Conservation (phyloP, 2,888 invertebrate genomes). For the Cecidostiba fungosa region DNA sequence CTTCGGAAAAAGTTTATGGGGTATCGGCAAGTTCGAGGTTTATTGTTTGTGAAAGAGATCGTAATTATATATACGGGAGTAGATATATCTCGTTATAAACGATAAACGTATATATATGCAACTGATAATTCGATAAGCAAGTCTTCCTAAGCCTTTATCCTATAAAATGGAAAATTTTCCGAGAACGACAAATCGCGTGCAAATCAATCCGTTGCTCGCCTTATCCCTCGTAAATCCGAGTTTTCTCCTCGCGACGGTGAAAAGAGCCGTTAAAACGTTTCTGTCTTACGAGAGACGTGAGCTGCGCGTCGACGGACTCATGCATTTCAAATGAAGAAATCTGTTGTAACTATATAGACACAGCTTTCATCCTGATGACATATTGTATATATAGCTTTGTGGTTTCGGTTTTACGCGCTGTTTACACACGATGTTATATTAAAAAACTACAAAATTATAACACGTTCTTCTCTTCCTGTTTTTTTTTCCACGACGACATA, state of each 20-base stretch:
- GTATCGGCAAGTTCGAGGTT: not conserved
- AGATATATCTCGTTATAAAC: too few relatives aligned
- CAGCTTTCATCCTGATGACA: too few relatives aligned
- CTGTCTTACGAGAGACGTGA: not conserved
- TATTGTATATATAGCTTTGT: too few relatives aligned
- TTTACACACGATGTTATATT: too few relatives aligned
- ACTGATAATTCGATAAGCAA: too few relatives aligned
- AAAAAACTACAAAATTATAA: too few relatives aligned
- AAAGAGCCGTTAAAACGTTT: not conserved
- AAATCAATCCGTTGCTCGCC: slow-evolving; percentile 29
- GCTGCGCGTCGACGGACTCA: slow-evolving; percentile 16
- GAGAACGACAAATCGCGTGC: slow-evolving; percentile 20
- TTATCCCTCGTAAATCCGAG: slow-evolving; percentile 31
- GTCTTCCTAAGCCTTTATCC: not conserved
- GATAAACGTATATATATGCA: too few relatives aligned
- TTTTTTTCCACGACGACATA: too few relatives aligned
- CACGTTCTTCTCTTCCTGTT: too few relatives aligned
- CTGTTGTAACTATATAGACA: too few relatives aligned
- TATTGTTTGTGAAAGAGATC: not conserved
- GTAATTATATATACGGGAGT: too few relatives aligned
- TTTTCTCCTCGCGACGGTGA: not conserved
- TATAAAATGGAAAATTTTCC: not conserved
- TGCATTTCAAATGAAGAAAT: slow-evolving; percentile 51
- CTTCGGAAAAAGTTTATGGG: not conserved
- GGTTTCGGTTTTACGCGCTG: too few relatives aligned